A percentile compares a stretch with the other conserved stretches of the same genome.
Evolutionary conservation across 2,113 vertebrate genomes (phyloP).

Genomic region (Caranx ignobilis): DNA sequence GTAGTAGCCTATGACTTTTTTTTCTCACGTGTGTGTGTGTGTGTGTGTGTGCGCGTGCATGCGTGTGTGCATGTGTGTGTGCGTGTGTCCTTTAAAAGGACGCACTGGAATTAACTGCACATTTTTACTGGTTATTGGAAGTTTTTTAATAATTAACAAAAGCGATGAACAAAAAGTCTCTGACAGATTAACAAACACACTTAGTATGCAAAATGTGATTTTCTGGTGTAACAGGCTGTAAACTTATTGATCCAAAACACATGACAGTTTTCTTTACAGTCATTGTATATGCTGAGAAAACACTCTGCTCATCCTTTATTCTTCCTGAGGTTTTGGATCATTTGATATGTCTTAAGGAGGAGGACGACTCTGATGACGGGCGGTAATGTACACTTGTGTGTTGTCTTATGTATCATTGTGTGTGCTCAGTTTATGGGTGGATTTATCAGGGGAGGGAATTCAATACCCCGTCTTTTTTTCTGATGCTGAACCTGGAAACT

Average conservation of each 20-base stretch:
- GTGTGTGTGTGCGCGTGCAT: no score
- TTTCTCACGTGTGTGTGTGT: no score
- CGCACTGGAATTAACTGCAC: no score
- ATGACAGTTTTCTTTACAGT: constrained; percentile 17
- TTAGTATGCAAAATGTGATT: not conserved
- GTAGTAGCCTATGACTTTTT: not conserved
- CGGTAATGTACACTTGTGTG: constrained; percentile 57
- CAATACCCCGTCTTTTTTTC: constrained; percentile 1
- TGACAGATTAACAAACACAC: not conserved
- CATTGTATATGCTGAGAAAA: constrained; percentile 62
- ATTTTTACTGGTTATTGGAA: no score
- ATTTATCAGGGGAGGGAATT: constrained; percentile 39
- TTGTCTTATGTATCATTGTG: constrained; percentile 28
- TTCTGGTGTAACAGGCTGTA: not conserved
- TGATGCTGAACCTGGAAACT: not conserved
- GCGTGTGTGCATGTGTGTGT: no score
- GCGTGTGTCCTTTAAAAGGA: no score
- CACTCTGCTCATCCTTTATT: not conserved
- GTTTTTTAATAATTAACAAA: no score
- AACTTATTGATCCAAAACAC: not conserved
- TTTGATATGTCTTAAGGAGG: constrained; percentile 35
- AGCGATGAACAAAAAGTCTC: not conserved
- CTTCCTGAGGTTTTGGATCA: constrained; percentile 7
- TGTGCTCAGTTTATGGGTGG: constrained; percentile 20
- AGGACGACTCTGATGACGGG: constrained; percentile 6